Base-by-base conservation (phyloP, 2,113 vertebrate species). In the Eretmochelys imbricata region DNA sequence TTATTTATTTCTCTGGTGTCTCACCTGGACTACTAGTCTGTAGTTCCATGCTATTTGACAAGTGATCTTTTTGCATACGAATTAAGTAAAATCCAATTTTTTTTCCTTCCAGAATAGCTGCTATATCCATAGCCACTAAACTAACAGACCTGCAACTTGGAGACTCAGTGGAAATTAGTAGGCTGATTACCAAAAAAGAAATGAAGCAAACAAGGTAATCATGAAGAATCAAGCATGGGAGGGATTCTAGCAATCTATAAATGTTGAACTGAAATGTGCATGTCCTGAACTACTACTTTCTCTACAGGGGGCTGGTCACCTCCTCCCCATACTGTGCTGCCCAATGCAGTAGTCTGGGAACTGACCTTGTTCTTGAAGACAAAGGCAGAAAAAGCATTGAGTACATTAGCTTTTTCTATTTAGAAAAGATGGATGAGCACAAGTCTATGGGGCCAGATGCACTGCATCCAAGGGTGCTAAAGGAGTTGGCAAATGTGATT, bases 111-210 rank as follows among this genome's bases (percentile, higher is more conserved):
- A 99, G 99, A 98, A 99, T 99, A 97, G 99, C 99, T 97, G 99
- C 99, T 96, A 99, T 99, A 96, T 98, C 99, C 93, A 99, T 99
- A 98, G 99, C 99, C 87, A 99, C 99, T 93, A 99, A 99, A 95
- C 98, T 99, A 96, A 99, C 99, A 29, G 99, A 99, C 97, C 98
- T 99, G 97, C 99, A 99, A 87, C 99, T 99, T 80, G 99, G 99
- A 3, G 99, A 99, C 94, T 99, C 99, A 1, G 99, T 99, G 97
- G 99, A 99, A 97, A 99, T 99, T 55, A 98, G 98, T 85, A 99
- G 98, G 24, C 97, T 99, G 89, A 99, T 99, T 97, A 99, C 99
- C 0, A 99, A 99, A 98, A 99, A 99, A 95, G 99, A 99, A 98
- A 97, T 98, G 85, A 99, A 99, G 89, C 99, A 99, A 97, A 98